phyloP scores from a whole-genome alignment of 2,888 invertebrate species.

The Perizoma affinitatum region DNA sequence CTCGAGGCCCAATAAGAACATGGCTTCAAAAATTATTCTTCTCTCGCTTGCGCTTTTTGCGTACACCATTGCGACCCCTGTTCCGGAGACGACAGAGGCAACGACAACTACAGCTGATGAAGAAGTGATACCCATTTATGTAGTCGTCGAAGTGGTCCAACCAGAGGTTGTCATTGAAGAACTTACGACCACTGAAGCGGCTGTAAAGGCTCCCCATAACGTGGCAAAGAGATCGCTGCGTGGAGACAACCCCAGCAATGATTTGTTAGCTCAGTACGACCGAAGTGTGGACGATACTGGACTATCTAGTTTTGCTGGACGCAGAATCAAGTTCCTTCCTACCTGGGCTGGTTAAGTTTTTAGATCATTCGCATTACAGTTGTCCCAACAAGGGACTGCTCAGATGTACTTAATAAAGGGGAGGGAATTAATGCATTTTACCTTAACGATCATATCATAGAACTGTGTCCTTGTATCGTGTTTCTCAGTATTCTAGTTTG shows the following conservation, averaged over 20 bases:
- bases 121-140: conserved; percentile 45
- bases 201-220: conserved; percentile 54
- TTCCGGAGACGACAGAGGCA: conserved; percentile 45
- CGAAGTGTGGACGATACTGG: conserved; percentile 60
- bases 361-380: neutral
- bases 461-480: too few species aligned
- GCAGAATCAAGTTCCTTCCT: conserved; percentile 75
- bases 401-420: too few species aligned
- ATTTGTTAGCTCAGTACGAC: conserved; percentile 67
- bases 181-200: conserved; percentile 45
- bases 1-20: conserved; percentile 57
- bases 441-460: too few species aligned
- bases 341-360: conserved; percentile 68
- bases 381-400: too few species aligned
- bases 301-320: conserved; percentile 59
- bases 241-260: conserved; percentile 67
- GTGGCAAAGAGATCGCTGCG: conserved; percentile 66
- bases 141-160: conserved; percentile 60
- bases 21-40: conserved; percentile 63
- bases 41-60: conserved; percentile 60
- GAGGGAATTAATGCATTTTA: too few species aligned
- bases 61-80: conserved; percentile 55
- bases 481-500: too few species aligned
- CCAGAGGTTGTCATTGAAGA: conserved; percentile 50
- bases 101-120: conserved; percentile 50